Percentiles rank a stretch among this genome's conserved stretches.
Conservation (phyloP, 2,888 invertebrate species). For the Pyrrhia umbra region DNA sequence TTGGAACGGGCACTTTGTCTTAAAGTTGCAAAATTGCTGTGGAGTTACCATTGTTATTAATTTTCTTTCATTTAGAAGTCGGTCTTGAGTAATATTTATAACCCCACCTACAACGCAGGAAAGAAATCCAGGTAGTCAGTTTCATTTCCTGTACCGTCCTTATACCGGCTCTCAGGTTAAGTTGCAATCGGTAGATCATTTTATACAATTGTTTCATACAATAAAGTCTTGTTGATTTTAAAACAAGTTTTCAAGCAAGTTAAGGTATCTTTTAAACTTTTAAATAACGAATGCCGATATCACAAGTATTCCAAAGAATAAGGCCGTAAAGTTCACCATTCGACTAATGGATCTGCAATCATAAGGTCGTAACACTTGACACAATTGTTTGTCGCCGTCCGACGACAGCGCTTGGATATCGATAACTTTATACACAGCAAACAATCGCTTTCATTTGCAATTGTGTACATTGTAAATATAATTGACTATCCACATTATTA, state of each 20-base stretch:
- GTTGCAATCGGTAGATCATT: no score
- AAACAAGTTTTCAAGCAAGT: no score
- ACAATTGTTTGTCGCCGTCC: constrained; percentile 14
- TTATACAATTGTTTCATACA: no score
- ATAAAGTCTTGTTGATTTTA: no score
- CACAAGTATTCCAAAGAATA: not conserved
- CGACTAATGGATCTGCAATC: constrained; percentile 17
- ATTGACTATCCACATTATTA: not conserved
- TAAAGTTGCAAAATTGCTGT: constrained; percentile 16
- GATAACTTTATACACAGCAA: constrained; percentile 20
- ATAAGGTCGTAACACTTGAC: constrained; percentile 26
- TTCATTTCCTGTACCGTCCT: not conserved
- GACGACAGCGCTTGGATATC: constrained; percentile 20
- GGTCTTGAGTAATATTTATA: no score
- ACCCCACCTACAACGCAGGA: no score
- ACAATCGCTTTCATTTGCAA: constrained; percentile 8
- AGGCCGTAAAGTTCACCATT: constrained; percentile 15
- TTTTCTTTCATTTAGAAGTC: not conserved
- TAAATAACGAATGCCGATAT: constrained; percentile 3
- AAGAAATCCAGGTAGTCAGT: no score
- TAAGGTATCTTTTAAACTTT: no score
- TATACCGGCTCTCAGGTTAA: not conserved
- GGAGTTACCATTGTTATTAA: not conserved
- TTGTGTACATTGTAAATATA: constrained; percentile 1
- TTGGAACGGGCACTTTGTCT: constrained; percentile 17